Evolutionary conservation across 1,140 invertebrate species (phyloP), one percentile per base, ranked within the genome.

Genomic region (Drosophila orena): DNA sequence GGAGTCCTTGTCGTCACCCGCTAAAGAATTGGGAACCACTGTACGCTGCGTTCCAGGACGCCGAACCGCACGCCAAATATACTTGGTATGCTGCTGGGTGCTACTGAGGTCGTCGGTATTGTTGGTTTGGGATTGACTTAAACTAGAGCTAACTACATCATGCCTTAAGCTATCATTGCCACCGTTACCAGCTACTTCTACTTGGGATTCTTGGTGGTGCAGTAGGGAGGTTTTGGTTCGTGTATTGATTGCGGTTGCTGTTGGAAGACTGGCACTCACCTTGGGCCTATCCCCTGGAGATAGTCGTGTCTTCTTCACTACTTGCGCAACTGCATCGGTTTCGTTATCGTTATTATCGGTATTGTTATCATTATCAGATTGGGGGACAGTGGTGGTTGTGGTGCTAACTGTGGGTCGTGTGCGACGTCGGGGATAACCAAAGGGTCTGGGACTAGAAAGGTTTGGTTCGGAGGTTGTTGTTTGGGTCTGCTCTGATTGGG

Each of bases 381-480:
- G 40, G 46, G 56, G 42, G 53, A 37, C 64, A 53, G 43, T 81
- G 27, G 62, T 61, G 61, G 59, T 61, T 22, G 47, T 60, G n/a
- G 43, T 79, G 40, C 47, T 76, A 27, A 27, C 77, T 64, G 90
- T 92, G 42, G 85, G 89, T 78, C 89, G 83, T 59, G 77, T 86
- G 43, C 86, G 89, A 44, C 80, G 75, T 83, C 93, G 86, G 70
- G 93, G 92, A 75, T 93, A 94, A 80, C 93, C 93, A 73, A 94
- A 94, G n/a, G 93, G 93, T 85, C 94, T 90, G 57, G 93, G 93
- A 90, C 93, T 93, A 60, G 93, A 93, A 53, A 94, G 54, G 15
- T 70, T 91, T 46, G 81, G 50, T 72, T 92, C 73, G 40, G 72
- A 77, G 49, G 77, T 80, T 40, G 61, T 78, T 35, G 34, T n/a